Percentiles rank a stretch among this genome's conserved stretches.
Conservation (phyloP, 2,888 invertebrate species). For the Antitype chi region DNA sequence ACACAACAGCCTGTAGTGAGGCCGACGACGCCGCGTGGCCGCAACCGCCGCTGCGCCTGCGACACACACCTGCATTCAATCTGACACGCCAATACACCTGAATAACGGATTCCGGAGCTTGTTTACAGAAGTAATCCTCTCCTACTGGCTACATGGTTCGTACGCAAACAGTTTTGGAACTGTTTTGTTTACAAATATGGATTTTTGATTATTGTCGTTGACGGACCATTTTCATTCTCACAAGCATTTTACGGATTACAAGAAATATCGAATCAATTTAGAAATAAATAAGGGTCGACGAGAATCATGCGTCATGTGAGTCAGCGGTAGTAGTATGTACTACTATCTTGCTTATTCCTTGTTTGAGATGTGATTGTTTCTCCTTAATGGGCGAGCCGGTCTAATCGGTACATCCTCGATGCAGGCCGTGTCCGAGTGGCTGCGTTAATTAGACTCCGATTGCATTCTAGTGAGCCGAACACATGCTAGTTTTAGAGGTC, state of each 20-base stretch:
- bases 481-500: slow-evolving; percentile 79
- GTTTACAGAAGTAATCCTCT: slow-evolving; percentile 48
- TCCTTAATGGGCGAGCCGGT: slow-evolving; percentile 85
- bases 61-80: slow-evolving; percentile 69
- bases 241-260: background rate
- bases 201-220: background rate
- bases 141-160: slow-evolving; percentile 24
- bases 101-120: slow-evolving; percentile 64
- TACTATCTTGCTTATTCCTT: slow-evolving; percentile 83
- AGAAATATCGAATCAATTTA: slow-evolving; percentile 32
- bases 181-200: slow-evolving; percentile 11
- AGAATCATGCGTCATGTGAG: slow-evolving; percentile 53
- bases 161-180: slow-evolving; percentile 2
- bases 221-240: background rate
- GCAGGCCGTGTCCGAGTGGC: slow-evolving; percentile 78
- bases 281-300: slow-evolving; percentile 49
- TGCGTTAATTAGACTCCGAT: slow-evolving; percentile 88
- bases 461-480: slow-evolving; percentile 80
- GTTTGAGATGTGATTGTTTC: slow-evolving; percentile 89
- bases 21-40: slow-evolving; percentile 67
- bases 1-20: slow-evolving; percentile 77
- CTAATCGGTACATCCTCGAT: slow-evolving; percentile 88
- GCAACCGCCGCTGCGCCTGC: slow-evolving; percentile 64
- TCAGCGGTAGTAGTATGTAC: slow-evolving; percentile 68
- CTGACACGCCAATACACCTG: slow-evolving; percentile 74